These are phyloP conservation scores for Hirtodrosophila trivittata DNA, from an alignment of 2,888 invertebrate genomes.

Conservation along the genomic window DNA sequence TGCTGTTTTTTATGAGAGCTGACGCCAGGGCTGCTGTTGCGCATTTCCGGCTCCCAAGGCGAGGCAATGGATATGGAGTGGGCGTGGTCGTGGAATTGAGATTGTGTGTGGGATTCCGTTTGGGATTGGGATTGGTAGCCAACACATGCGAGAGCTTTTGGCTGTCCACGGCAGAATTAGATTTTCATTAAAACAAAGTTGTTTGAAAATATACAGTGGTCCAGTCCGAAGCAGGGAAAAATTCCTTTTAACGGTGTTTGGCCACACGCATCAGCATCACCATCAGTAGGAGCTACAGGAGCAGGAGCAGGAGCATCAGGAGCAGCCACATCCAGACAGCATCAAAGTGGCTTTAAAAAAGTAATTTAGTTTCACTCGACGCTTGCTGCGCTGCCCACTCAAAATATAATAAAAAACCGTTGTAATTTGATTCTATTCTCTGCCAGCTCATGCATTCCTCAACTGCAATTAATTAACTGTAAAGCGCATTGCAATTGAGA, in stretches of 20 bases:
- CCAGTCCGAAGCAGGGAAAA: constrained; percentile 7
- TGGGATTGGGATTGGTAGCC: constrained; percentile 11
- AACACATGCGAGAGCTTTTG: constrained; percentile 26
- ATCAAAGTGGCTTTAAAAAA: constrained; percentile 58
- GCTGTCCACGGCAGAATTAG: constrained; percentile 46
- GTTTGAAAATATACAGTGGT: constrained; percentile 31
- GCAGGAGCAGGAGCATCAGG: constrained; percentile 12
- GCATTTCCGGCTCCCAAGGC: constrained; percentile 59
- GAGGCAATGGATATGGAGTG: not conserved
- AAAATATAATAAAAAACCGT: constrained; percentile 5
- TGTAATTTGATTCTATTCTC: constrained; percentile 7
- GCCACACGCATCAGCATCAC: constrained; percentile 25
- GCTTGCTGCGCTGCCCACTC: not conserved
- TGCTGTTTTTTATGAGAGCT: constrained; percentile 42
- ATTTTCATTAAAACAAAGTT: constrained; percentile 58
- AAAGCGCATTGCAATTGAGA: too few relatives aligned
- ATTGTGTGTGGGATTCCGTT: not conserved
- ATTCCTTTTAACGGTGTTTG: constrained; percentile 23
- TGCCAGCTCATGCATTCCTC: not conserved
- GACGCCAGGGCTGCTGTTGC: constrained; percentile 46
- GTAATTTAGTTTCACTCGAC: constrained; percentile 46
- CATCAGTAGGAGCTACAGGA: constrained; percentile 2
- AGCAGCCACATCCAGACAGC: constrained; percentile 28
- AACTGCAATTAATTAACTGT: too few relatives aligned
- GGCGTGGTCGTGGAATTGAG: not conserved